phyloP scores from a whole-genome alignment of 2,888 invertebrate genomes.

The Meiosimyza decipiens region DNA sequence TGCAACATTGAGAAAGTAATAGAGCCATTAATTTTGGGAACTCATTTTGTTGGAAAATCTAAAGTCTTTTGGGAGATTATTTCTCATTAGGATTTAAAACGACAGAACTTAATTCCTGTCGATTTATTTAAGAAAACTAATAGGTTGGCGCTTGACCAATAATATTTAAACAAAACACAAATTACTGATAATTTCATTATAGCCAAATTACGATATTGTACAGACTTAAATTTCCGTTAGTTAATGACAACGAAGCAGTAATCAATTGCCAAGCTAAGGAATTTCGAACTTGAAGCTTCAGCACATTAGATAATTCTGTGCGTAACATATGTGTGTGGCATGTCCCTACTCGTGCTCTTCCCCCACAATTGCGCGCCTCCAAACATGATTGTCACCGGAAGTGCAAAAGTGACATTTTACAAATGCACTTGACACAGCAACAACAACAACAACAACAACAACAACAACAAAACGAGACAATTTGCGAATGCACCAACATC shows the following conservation, averaged over 20 bases:
- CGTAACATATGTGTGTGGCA: background rate
- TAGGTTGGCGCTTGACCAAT: no score
- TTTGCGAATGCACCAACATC: background rate
- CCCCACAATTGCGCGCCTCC: background rate
- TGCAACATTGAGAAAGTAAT: no score
- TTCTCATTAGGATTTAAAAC: no score
- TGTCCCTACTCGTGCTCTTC: background rate
- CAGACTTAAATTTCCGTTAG: conserved; percentile 57
- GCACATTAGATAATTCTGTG: conserved; percentile 4
- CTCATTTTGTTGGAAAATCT: no score
- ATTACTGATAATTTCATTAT: conserved; percentile 1
- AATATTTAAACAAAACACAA: background rate
- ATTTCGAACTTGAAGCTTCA: background rate
- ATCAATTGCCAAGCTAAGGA: conserved; percentile 5
- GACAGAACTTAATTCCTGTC: no score
- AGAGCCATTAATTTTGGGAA: no score
- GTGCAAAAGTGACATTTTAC: conserved; percentile 33
- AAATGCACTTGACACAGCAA: conserved; percentile 33
- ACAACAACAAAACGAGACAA: background rate
- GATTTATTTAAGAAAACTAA: no score
- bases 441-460: conserved; percentile 18
- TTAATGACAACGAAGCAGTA: conserved; percentile 1
- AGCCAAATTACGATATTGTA: conserved; percentile 17
- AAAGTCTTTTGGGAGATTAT: no score
- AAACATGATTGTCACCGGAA: conserved; percentile 18